Conservation (phyloP, 2,888 invertebrate genomes). For the Anarsia innoxiella region DNA sequence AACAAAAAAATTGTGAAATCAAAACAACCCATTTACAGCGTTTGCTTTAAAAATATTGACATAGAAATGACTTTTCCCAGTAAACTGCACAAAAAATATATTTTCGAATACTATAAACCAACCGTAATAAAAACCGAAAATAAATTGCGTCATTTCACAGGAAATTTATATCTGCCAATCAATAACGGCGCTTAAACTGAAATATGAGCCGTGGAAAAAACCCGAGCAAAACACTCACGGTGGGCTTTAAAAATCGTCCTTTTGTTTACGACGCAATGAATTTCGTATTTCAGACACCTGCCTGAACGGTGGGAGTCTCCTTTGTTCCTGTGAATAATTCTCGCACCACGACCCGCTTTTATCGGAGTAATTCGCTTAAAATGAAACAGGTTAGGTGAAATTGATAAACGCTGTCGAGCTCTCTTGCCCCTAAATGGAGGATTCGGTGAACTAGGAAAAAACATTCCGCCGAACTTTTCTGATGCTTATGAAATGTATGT, state of each 20-base stretch:
- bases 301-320: constrained; percentile 46
- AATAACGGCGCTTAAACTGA: constrained; percentile 29
- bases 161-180: constrained; percentile 18
- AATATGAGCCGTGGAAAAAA: constrained; percentile 30
- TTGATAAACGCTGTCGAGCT: constrained; percentile 42
- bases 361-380: constrained; percentile 47
- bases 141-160: constrained; percentile 15
- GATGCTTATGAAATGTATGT: too few species aligned
- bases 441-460: constrained; percentile 6
- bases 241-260: constrained; percentile 47
- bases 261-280: constrained; percentile 65
- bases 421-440: constrained; percentile 14
- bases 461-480: too few species aligned
- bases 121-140: constrained; percentile 7
- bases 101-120: background rate
- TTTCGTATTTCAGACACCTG: constrained; percentile 57
- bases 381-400: constrained; percentile 45
- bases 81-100: too few species aligned
- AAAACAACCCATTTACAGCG: too few species aligned
- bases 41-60: too few species aligned
- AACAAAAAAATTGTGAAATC: too few species aligned
- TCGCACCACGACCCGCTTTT: constrained; percentile 34
- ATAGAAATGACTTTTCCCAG: too few species aligned
- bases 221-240: constrained; percentile 28
- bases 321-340: constrained; percentile 58